Evolutionary conservation across 2,797 vertebrate species (phyloP).

Genomic region (Toxotes lorentzi): DNA sequence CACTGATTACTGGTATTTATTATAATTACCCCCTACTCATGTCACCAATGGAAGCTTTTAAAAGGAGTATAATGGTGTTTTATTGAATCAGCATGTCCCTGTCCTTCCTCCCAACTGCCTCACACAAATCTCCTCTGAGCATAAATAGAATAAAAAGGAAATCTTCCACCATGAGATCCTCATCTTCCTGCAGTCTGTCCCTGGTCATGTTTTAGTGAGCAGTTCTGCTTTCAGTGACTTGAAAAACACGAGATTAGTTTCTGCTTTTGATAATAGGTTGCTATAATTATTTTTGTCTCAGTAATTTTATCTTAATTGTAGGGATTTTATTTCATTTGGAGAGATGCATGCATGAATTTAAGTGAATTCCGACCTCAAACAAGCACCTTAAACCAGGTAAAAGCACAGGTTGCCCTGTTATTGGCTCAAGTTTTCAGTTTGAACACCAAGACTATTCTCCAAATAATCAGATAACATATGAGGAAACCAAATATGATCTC

Average conservation of each 20-base stretch:
- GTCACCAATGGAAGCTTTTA: conserved; percentile 92
- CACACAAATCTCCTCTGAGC: conserved; percentile 75
- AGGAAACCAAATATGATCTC: conserved; percentile 26
- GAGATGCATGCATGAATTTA: conserved; percentile 3
- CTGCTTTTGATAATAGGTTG: conserved; percentile 26
- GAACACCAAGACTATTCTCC: conserved; percentile 21
- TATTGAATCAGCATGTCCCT: conserved; percentile 90
- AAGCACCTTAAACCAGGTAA: background rate
- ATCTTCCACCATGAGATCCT: conserved; percentile 57
- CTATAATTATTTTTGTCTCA: conserved; percentile 1
- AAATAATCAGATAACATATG: conserved; percentile 40
- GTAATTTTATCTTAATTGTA: background rate
- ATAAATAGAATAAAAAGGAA: conserved; percentile 77
- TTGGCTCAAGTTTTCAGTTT: conserved; percentile 30
- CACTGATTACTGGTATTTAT: conserved; percentile 95
- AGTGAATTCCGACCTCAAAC: background rate
- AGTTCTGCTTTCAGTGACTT: conserved; percentile 33
- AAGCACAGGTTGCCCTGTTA: conserved; percentile 15
- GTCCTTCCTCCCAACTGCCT: conserved; percentile 79
- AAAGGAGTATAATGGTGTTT: conserved; percentile 91
- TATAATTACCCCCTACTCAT: conserved; percentile 94
- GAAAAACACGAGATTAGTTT: conserved; percentile 32
- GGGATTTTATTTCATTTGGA: conserved; percentile 18
- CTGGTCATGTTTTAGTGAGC: conserved; percentile 37
- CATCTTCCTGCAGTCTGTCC: conserved; percentile 23